Evolutionary conservation across 1,140 invertebrate genomes (phyloP).

Genomic region (Lepidurus packardi): DNA sequence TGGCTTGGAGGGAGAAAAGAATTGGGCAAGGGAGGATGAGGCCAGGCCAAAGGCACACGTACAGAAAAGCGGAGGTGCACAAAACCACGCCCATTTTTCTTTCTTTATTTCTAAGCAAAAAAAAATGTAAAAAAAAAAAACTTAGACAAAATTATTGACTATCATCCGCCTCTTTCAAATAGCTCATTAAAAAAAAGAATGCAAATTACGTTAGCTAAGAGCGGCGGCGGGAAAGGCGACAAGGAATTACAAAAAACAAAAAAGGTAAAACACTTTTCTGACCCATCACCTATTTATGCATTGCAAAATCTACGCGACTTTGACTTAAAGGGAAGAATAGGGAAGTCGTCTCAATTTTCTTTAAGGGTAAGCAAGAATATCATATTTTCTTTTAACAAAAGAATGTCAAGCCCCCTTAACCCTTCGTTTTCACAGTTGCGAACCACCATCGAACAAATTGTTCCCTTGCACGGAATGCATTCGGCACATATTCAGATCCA

Average conservation of each 20-base stretch:
- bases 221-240: background rate
- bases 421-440: background rate
- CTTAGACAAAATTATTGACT: background rate
- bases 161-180: background rate
- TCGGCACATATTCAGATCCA: background rate
- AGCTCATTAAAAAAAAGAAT: background rate
- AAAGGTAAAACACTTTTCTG: background rate
- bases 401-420: conserved; percentile 17
- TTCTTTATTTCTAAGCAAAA: background rate
- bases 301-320: conserved; percentile 3
- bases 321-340: background rate
- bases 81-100: conserved; percentile 13
- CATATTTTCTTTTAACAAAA: background rate
- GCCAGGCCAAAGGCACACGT: conserved; percentile 5
- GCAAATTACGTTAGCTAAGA: background rate
- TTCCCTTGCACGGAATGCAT: conserved; percentile 3
- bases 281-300: conserved; percentile 6
- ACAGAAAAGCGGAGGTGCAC: conserved; percentile 17
- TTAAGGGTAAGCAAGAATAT: conserved; percentile 11
- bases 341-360: background rate
- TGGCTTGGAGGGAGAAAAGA: background rate
- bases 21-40: background rate
- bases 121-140: background rate
- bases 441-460: background rate
- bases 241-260: background rate